Evolutionary conservation across 1,140 invertebrate genomes (phyloP), one percentile per base, ranked within the genome.

Genomic region (Dinoponera quadriceps): DNA sequence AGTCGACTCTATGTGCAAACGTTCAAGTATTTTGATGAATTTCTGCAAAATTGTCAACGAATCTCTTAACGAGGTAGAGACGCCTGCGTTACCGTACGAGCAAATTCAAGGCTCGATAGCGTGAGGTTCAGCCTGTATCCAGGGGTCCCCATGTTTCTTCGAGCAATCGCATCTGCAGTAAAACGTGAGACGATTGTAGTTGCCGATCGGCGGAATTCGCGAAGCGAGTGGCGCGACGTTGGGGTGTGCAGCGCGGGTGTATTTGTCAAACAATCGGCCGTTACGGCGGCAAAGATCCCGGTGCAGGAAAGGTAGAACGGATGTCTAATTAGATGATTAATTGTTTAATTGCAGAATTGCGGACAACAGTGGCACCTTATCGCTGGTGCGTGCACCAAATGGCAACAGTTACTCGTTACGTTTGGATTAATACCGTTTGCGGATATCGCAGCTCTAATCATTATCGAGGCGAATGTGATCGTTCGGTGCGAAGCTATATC

Each of bases 281-380:
- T 75, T 88, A 65, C 11, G 59, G 3, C 62, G 51, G 48, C 54
- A 80, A 80, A 77, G 80, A 84, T 80, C 68, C 57, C 16, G 85
- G 83, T 83, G 51, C 63, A 59, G n/a, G 18, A 13, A 13, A 44
- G 22, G 51, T 60, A 66, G 82, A 44, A 87, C 59, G 84, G 88
- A 89, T 85, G 90, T 85, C 87, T 91, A 92, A 93, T 92, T 91
- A 86, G 82, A 92, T 90, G 91, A 93, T 92, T 93, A 92, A 93
- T 93, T 89, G 91, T 91, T 82, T 87, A 89, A 91, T 92, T 90
- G 89, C 72, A 66, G 66, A 80, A 82, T 84, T 63, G 60, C 44
- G 55, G 27, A 55, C 68, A 89, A 90, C 85, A 90, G 90, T 89
- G 88, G 85, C 63, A 38, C 59, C 88, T 91, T 93, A 92, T 92